These are phyloP conservation scores for Pampus argenteus DNA, from an alignment of 2,797 vertebrate species.

Conservation along the genomic window DNA sequence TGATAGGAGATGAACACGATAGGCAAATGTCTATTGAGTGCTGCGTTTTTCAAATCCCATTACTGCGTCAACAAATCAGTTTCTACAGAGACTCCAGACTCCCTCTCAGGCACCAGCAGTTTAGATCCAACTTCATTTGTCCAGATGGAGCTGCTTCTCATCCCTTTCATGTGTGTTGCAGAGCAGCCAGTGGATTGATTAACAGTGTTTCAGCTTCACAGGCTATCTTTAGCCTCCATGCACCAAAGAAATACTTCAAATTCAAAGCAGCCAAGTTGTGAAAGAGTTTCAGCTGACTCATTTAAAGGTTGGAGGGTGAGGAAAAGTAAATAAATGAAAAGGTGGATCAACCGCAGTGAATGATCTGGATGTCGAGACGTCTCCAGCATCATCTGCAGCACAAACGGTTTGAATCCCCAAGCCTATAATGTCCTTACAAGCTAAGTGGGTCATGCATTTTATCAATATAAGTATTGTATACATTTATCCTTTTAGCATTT, in stretches of 20 bases:
- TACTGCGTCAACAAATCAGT: conserved; percentile 30
- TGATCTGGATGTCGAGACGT: neutral
- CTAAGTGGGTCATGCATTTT: conserved; percentile 63
- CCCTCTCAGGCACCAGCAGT: neutral
- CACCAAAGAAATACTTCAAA: neutral
- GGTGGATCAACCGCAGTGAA: neutral
- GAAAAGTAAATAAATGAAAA: neutral
- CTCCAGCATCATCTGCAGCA: neutral
- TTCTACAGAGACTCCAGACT: conserved; percentile 29
- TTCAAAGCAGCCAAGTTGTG: neutral
- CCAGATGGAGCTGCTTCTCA: conserved; percentile 10
- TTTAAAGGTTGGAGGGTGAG: neutral
- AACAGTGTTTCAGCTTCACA: neutral
- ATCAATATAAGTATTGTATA: conserved; percentile 38
- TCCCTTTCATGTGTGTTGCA: conserved; percentile 5
- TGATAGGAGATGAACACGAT: conserved; percentile 6
- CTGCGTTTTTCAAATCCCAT: conserved; percentile 26
- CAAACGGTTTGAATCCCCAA: conserved; percentile 9
- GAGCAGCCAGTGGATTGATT: conserved; percentile 15
- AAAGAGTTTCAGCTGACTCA: neutral
- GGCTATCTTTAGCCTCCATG: conserved; percentile 2
- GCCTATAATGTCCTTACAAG: conserved; percentile 22
- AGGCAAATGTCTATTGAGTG: conserved; percentile 12
- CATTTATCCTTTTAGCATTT: conserved; percentile 39
- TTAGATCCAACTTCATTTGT: conserved; percentile 22